These are phyloP conservation scores for Aphelocoma californica DNA, from an alignment of 2,797 vertebrate genomes.

Conservation along the genomic window DNA sequence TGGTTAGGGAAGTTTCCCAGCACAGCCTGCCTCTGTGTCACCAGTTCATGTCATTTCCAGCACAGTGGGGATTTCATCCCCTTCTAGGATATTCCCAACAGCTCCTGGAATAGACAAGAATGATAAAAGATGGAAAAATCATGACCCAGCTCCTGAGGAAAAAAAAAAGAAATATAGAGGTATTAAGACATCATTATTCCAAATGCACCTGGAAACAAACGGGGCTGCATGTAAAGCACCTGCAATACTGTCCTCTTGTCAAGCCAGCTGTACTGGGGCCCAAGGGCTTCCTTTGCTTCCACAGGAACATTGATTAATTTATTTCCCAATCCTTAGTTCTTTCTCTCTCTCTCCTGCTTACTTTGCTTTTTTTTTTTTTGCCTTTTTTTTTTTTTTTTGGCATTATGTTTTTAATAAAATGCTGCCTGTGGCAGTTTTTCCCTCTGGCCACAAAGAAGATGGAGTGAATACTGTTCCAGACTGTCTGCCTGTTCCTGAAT, in stretches of 20 bases:
- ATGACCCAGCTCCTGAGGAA: background rate
- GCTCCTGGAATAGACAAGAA: background rate
- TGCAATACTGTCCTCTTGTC: constrained; percentile 4
- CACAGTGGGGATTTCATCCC: background rate
- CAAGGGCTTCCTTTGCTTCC: background rate
- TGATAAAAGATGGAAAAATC: background rate
- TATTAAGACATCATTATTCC: background rate
- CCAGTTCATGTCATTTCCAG: background rate
- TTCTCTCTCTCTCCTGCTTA: background rate
- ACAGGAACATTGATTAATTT: background rate
- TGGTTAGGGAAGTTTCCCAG: background rate
- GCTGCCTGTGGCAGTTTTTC: background rate
- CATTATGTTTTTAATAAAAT: constrained; percentile 16
- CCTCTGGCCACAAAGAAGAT: background rate
- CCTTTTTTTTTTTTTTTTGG: background rate
- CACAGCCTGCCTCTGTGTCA: background rate
- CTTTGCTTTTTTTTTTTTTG: too few species aligned
- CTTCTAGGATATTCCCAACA: background rate
- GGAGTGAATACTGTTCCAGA: background rate
- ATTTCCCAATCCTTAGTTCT: background rate
- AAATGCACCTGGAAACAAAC: background rate
- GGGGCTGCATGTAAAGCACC: background rate
- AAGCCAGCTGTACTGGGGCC: background rate
- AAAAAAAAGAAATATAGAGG: background rate
- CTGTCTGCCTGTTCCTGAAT: constrained; percentile 2